A percentile compares a stretch with the other conserved stretches of the same genome.
These are phyloP conservation scores for Diaperis boleti DNA, from an alignment of 2,888 invertebrate genomes.

Conservation along the genomic window DNA sequence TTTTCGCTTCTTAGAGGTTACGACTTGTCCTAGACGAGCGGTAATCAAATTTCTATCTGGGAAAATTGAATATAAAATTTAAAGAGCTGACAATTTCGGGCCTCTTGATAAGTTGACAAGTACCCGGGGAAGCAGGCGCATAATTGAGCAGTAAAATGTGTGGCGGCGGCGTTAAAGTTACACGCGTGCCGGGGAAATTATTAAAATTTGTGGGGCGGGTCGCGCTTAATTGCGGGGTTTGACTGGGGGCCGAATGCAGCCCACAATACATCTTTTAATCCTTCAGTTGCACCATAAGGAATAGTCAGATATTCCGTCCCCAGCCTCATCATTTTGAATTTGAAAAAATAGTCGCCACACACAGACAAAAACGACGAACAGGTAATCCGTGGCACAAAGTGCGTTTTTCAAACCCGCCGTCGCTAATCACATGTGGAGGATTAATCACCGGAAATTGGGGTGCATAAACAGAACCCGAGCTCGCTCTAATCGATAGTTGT, in stretches of 20 bases:
- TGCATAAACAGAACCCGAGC: constrained; percentile 21
- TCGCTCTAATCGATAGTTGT: constrained; percentile 34
- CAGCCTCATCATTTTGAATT: no score
- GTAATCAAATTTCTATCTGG: constrained; percentile 63
- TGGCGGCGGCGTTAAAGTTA: constrained; percentile 56
- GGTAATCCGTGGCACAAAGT: no score
- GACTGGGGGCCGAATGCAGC: constrained; percentile 1
- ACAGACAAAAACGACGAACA: no score
- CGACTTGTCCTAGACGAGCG: constrained; percentile 57
- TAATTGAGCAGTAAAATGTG: constrained; percentile 63
- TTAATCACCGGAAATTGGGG: constrained; percentile 23
- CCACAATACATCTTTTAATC: no score
- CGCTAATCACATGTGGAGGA: constrained; percentile 11
- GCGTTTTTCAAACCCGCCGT: not conserved
- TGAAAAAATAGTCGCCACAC: no score
- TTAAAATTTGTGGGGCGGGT: constrained; percentile 60
- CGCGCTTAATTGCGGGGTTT: constrained; percentile 35
- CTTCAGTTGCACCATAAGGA: no score
- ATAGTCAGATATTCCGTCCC: no score
- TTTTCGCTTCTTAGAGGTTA: constrained; percentile 51
- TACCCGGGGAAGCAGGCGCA: constrained; percentile 61
- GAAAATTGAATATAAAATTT: constrained; percentile 67
- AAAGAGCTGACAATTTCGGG: constrained; percentile 63
- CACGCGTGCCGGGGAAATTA: constrained; percentile 60
- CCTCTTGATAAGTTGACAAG: constrained; percentile 64